Evolutionary conservation across 2,797 vertebrate species (phyloP).

Genomic region (Manis javanica): DNA sequence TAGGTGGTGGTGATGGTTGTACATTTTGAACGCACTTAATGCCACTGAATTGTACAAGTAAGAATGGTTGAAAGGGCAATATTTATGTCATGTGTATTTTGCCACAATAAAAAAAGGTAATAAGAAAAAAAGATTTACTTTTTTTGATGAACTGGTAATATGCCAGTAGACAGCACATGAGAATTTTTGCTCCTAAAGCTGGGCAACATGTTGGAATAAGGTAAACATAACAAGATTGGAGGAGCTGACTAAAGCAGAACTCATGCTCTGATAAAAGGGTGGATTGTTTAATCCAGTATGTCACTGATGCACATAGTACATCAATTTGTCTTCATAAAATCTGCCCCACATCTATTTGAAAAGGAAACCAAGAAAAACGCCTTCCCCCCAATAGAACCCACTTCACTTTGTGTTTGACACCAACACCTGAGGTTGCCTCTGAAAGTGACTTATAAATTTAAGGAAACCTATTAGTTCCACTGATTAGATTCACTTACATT

Average conservation of each 20-base stretch:
- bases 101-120: not conserved
- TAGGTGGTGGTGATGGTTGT: fast-evolving
- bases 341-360: not conserved
- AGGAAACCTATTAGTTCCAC: not conserved
- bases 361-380: not conserved
- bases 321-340: not conserved
- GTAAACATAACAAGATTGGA: not conserved
- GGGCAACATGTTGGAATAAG: not conserved
- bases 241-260: not conserved
- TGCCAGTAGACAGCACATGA: too few species aligned
- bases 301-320: not conserved
- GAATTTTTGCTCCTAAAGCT: not conserved
- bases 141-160: not conserved
- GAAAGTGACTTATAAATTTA: not conserved
- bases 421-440: fast-evolving
- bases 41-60: not conserved
- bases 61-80: not conserved
- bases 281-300: not conserved
- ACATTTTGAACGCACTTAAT: not conserved
- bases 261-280: not conserved
- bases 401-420: not conserved
- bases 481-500: not conserved
- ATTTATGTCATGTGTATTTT: not conserved
- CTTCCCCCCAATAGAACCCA: not conserved
- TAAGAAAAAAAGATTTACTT: not conserved